These are phyloP conservation scores for Mechanitis messenoides DNA, from an alignment of 2,888 invertebrate genomes.

Conservation along the genomic window DNA sequence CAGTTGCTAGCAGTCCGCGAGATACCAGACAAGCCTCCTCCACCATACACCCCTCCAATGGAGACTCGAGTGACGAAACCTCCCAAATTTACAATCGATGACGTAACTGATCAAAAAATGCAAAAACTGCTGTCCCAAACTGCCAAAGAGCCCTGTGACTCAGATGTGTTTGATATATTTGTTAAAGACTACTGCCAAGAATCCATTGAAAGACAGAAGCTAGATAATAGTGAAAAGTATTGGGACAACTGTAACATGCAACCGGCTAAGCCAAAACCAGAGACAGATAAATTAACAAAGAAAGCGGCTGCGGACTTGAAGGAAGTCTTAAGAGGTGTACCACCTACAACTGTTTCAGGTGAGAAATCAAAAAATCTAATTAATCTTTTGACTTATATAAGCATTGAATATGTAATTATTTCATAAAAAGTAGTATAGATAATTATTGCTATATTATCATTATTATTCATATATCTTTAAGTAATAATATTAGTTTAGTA, in stretches of 20 bases:
- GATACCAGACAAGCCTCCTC: constrained; percentile 70
- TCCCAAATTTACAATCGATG: constrained; percentile 44
- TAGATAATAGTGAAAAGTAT: constrained; percentile 50
- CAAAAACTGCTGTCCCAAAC: constrained; percentile 32
- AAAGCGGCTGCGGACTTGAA: constrained; percentile 44
- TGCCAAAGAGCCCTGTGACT: constrained; percentile 28
- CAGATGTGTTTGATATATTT: constrained; percentile 52
- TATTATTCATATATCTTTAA: too few species aligned
- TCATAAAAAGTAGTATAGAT: too few species aligned
- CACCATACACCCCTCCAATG: constrained; percentile 64
- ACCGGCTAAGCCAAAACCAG: constrained; percentile 45
- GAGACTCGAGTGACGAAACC: constrained; percentile 40
- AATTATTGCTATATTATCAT: too few species aligned
- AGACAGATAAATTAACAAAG: constrained; percentile 38
- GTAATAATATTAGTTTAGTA: too few species aligned
- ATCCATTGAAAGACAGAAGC: constrained; percentile 40
- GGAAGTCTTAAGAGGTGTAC: constrained; percentile 49
- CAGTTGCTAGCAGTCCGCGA: constrained; percentile 61
- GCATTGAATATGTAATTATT: background rate
- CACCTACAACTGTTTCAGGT: constrained; percentile 53
- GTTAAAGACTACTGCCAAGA: constrained; percentile 59
- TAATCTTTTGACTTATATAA: background rate
- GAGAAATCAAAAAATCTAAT: background rate
- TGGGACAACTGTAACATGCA: constrained; percentile 62
- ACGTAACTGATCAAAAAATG: constrained; percentile 42